Evolutionary conservation across 2,888 invertebrate genomes (phyloP).

Genomic region (Ernsta delagoae): DNA sequence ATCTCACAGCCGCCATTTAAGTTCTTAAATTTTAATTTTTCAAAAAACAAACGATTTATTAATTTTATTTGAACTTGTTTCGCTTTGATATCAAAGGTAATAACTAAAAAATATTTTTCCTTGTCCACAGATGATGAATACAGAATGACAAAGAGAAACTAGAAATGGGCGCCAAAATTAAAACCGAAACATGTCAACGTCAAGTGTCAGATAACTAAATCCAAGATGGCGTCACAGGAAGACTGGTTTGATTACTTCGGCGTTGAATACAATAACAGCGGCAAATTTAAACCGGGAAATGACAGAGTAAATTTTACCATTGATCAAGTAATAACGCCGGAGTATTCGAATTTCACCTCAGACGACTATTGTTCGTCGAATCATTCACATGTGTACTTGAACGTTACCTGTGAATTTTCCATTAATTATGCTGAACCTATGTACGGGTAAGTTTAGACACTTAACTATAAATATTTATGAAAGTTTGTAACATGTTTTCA

Average conservation of each 20-base stretch:
- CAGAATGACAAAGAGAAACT: slow-evolving; percentile 40
- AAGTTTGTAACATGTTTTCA: too few relatives aligned
- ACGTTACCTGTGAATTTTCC: slow-evolving; percentile 87
- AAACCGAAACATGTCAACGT: slow-evolving; percentile 50
- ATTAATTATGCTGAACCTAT: slow-evolving; percentile 87
- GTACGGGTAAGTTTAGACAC: slow-evolving; percentile 75
- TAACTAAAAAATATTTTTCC: slow-evolving; percentile 24
- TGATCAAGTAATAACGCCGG: slow-evolving; percentile 52
- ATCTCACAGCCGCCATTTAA: too few relatives aligned
- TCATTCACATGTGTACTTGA: slow-evolving; percentile 79
- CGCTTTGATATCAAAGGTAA: too few relatives aligned
- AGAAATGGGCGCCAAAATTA: slow-evolving; percentile 40
- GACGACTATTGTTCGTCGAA: slow-evolving; percentile 75
- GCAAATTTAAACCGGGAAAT: slow-evolving; percentile 43
- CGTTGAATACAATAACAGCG: slow-evolving; percentile 48
- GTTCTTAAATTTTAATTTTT: too few relatives aligned
- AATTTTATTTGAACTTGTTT: too few relatives aligned
- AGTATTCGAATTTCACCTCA: slow-evolving; percentile 67
- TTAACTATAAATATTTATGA: too few relatives aligned
- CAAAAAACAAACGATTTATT: neutral
- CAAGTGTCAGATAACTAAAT: slow-evolving; percentile 54
- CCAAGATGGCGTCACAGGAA: slow-evolving; percentile 66
- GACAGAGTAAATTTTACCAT: slow-evolving; percentile 54
- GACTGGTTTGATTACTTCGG: slow-evolving; percentile 66
- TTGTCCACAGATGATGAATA: slow-evolving; percentile 52